Evolutionary conservation across 2,888 invertebrate species (phyloP), one percentile per base, ranked within the genome.

Genomic region (Yponomeuta sedellus): DNA sequence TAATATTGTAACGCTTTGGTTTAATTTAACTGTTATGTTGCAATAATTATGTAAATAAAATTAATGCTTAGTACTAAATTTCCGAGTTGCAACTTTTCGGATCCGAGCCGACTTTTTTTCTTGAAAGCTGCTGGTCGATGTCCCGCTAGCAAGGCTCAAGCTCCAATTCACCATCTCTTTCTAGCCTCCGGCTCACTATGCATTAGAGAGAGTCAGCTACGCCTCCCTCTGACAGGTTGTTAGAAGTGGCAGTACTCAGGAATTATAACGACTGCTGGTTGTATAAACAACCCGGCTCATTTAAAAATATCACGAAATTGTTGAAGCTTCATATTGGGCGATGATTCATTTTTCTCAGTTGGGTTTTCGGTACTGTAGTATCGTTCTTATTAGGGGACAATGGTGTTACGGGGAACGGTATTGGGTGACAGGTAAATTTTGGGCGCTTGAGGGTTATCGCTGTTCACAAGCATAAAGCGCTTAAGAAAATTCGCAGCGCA

Each of bases 91-190:
- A 84, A 77, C 70, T 66, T 74, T 82, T 69, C 70, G 72, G 68
- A 68, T 72, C 73, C 77, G 67, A 76, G 71, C 69, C 72, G 69
- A 82, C 80, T 86, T 89, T 34, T 89, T 85, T 89, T 90, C 88
- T 22, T 88, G 85, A 88, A 90, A 89, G 89, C 87, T 89, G 88
- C 87, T 90, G 89, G 90, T 89, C 88, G 89, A 89, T 89, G 89
- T 90, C 89, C 90, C 90, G 88, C 90, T 89, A 89, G 84, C 77
- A 77, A 83, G 82, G 75, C 83, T 66, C 16, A 77, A 86, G 83
- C 85, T 82, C 77, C 75, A 70, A 72, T 79, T 70, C 71, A 68
- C 74, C 71, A 68, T 87, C 87, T 72, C 78, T 77, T 69, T 87
- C 82, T 70, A 70, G 75, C 78, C 68, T 66, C 66, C 44, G 69